A percentile compares a stretch with the other conserved stretches of the same genome.
phyloP scores from a whole-genome alignment of 2,797 vertebrate species.

The Muraenolepis orangiensis region DNA sequence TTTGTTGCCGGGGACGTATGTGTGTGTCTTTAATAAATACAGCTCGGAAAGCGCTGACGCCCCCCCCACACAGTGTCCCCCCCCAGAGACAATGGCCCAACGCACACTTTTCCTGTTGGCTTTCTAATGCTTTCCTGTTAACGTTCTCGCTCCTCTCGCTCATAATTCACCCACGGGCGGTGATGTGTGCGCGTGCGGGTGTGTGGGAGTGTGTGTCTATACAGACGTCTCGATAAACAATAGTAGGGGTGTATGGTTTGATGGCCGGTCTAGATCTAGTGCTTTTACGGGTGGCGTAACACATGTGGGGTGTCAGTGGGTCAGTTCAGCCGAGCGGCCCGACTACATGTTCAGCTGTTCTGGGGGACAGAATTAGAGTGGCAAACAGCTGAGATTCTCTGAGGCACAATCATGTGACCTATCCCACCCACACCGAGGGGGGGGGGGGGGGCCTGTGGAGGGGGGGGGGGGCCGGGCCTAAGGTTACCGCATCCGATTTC shows the following conservation, averaged over 20 bases:
- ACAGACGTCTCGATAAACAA: too few relatives aligned
- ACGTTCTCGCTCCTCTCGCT: constrained; percentile 47
- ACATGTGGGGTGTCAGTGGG: constrained; percentile 24
- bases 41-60: constrained; percentile 30
- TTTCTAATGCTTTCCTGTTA: constrained; percentile 57
- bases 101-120: constrained; percentile 56
- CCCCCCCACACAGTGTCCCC: constrained; percentile 22
- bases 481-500: constrained; percentile 57
- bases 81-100: constrained; percentile 43
- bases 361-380: constrained; percentile 69
- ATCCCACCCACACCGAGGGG: constrained; percentile 66
- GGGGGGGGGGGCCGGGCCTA: constrained; percentile 48
- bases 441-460: too few relatives aligned
- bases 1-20: not conserved
- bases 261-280: not conserved
- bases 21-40: constrained; percentile 4
- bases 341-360: constrained; percentile 65
- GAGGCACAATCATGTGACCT: constrained; percentile 65
- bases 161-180: not conserved
- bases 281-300: not conserved
- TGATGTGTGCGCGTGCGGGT: too few relatives aligned
- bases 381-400: constrained; percentile 72
- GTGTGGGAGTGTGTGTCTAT: not conserved
- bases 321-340: constrained; percentile 57
- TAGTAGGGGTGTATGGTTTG: not conserved